Evolutionary conservation across 1,140 invertebrate species (phyloP), one percentile per base, ranked within the genome.

Genomic region (Ericerus pela): DNA sequence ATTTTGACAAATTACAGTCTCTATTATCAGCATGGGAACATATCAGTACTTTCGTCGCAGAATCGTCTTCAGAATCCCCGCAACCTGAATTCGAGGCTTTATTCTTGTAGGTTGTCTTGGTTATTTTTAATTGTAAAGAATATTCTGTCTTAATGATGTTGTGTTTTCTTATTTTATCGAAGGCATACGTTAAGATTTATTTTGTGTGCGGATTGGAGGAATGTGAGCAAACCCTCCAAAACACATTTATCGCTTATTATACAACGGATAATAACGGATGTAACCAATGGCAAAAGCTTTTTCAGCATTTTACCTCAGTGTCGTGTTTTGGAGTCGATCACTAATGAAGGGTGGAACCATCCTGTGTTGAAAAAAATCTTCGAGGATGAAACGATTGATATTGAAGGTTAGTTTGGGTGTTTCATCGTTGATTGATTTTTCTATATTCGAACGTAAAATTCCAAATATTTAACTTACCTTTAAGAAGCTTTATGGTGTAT

Each of bases 201-300:
- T 65, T 67, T 76, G 64, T 73, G 72, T 60, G 75, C 73, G 62
- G 73, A 76, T 63, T 76, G 75, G 75, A 70, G 71, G 27, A 71
- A 71, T 60, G 66, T 73, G 58, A 64, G 69, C 60, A 69, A 69
- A 53, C 70, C 70, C 57, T 68, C 70, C 38, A 73, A 72, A 63
- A 75, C 73, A 58, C 73, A 75, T 65, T 66, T 76, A 62, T 69
- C 65, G 61, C 71, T 74, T 28, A 73, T 70, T 16, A 63, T 76
- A 55, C 69, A 74, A 63, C 69, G 70, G 64, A 73, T 73, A 65
- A 67, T 64, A 41, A 63, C 61, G 54, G 62, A 67, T 38, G 20
- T 57, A 24, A 36, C 28, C 2, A 30, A 14, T 16, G 31, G 10
- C 14, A 31, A 36, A 26, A 33, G 10, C 18, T 16, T 38, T 18